Percentiles rank a stretch among this genome's conserved stretches.
These are phyloP conservation scores for Myotis myotis DNA, from an alignment of 2,797 vertebrate species.

Conservation along the genomic window DNA sequence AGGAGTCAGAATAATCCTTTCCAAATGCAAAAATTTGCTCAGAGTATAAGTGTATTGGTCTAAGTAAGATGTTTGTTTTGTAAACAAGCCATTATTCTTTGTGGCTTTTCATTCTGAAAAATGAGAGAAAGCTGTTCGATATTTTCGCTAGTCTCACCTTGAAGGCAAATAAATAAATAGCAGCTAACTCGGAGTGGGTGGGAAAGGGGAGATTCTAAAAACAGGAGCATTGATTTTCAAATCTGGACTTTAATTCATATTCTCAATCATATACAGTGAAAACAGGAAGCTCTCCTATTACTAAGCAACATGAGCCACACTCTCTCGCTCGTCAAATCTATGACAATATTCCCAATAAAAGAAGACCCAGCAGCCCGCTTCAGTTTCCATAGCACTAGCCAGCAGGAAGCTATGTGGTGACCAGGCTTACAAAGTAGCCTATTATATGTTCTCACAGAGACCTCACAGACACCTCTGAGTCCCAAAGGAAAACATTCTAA, in stretches of 20 bases:
- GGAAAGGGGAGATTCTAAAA: neutral
- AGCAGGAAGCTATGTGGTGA: neutral
- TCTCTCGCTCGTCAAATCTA: neutral
- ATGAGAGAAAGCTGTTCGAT: neutral
- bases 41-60: neutral
- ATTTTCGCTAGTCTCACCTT: neutral
- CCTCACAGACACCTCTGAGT: rapidly evolving
- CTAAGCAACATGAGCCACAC: neutral
- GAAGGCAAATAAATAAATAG: conserved; percentile 11
- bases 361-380: neutral
- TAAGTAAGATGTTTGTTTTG: neutral
- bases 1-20: neutral
- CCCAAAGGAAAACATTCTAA: neutral
- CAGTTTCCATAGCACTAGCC: neutral
- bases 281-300: neutral
- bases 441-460: neutral
- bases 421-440: neutral
- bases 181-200: neutral
- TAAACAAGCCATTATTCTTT: neutral
- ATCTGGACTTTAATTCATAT: neutral
- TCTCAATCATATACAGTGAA: neutral
- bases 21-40: neutral
- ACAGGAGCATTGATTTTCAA: neutral
- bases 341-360: neutral
- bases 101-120: neutral